Evolutionary conservation across 2,797 vertebrate genomes (phyloP).

Genomic region (Dendrocincla tyrannina): DNA sequence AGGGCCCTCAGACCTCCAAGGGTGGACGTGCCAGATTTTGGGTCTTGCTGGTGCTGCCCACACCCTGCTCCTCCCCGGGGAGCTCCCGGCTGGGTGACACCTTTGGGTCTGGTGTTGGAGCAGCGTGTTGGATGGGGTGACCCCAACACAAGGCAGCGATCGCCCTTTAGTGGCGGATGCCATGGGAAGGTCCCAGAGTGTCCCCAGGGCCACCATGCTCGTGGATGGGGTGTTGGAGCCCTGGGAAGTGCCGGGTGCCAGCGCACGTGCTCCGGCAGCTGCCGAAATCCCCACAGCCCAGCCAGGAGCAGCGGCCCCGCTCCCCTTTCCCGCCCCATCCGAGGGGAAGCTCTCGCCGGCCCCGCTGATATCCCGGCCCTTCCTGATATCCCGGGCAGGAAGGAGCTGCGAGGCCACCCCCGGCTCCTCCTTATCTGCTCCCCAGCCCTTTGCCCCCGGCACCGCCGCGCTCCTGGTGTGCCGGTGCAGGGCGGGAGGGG

Average conservation of each 20-base stretch:
- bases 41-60: neutral
- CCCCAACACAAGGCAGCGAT: accelerated
- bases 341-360: constrained; percentile 37
- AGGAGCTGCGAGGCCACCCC: constrained; percentile 43
- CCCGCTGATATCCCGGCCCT: constrained; percentile 63
- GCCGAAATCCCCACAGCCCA: neutral
- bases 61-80: neutral
- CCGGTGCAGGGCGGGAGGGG: neutral
- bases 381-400: constrained; percentile 61
- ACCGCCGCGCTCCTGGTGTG: neutral
- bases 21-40: accelerated
- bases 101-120: neutral
- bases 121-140: accelerated
- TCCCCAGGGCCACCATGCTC: neutral
- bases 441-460: constrained; percentile 24
- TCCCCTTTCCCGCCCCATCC: neutral
- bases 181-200: accelerated
- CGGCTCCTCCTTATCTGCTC: constrained; percentile 49
- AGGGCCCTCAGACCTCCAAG: accelerated
- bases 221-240: neutral
- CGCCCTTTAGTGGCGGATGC: accelerated
- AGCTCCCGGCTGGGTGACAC: accelerated
- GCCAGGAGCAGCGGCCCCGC: neutral
- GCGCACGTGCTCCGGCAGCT: neutral
- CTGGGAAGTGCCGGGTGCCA: neutral